These are phyloP conservation scores for Eupithecia vulgata DNA, from an alignment of 2,888 invertebrate species.

Conservation along the genomic window DNA sequence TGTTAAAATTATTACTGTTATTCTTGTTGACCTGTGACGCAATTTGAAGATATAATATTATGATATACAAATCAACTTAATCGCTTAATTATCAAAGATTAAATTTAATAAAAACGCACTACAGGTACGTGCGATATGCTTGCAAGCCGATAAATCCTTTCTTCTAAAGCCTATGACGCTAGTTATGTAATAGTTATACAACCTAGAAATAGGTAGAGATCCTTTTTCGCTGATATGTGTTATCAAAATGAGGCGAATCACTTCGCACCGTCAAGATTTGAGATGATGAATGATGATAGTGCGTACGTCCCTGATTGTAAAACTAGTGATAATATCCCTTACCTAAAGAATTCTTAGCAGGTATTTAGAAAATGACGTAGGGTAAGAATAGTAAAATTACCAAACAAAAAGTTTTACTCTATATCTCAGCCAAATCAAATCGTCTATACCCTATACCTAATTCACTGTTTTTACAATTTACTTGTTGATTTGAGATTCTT, in stretches of 20 bases:
- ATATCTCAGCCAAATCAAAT: too few species aligned
- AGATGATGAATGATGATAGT: constrained; percentile 79
- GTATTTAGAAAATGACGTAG: neutral
- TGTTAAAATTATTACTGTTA: neutral
- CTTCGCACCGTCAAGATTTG: constrained; percentile 65
- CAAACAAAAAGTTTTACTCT: neutral
- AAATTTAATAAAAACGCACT: neutral
- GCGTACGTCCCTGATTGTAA: constrained; percentile 66
- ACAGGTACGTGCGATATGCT: neutral
- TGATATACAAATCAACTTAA: constrained; percentile 8
- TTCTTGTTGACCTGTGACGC: constrained; percentile 1
- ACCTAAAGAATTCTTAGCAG: neutral
- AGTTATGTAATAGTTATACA: constrained; percentile 38
- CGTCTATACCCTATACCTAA: too few species aligned
- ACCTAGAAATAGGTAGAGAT: constrained; percentile 34
- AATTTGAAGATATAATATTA: constrained; percentile 6
- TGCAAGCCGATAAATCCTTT: neutral
- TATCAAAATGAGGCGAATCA: constrained; percentile 49
- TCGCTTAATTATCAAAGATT: constrained; percentile 1
- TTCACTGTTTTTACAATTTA: too few species aligned
- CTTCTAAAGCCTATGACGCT: neutral
- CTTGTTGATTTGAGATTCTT: too few species aligned
- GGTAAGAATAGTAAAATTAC: neutral
- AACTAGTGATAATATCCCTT: constrained; percentile 51
- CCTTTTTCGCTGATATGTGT: constrained; percentile 32